Conservation (phyloP, 2,888 invertebrate species). For the Rugalucina vietnamica region DNA sequence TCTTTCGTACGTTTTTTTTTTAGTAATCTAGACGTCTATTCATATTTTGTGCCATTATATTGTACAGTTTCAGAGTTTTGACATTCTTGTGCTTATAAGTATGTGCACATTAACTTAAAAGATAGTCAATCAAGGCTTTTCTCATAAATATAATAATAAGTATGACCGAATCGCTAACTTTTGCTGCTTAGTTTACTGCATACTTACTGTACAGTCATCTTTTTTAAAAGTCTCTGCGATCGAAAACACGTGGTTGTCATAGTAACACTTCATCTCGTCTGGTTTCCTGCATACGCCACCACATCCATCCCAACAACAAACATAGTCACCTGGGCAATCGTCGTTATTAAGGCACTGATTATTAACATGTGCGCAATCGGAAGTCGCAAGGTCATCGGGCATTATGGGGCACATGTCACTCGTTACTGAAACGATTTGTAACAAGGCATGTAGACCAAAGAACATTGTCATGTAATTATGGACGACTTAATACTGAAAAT, state of each 20-base stretch:
- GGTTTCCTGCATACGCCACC: constrained; percentile 34
- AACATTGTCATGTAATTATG: too few species aligned
- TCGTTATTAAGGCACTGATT: constrained; percentile 20
- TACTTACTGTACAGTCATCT: constrained; percentile 31
- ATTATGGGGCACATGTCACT: constrained; percentile 25
- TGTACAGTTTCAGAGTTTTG: too few species aligned
- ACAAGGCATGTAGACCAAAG: not conserved
- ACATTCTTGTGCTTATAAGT: too few species aligned
- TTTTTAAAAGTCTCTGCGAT: constrained; percentile 35
- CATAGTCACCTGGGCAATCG: constrained; percentile 27
- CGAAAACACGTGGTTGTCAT: constrained; percentile 6
- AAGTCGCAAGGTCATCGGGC: not conserved
- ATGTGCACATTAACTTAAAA: too few species aligned
- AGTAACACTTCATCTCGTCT: constrained; percentile 15
- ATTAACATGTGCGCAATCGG: not conserved
- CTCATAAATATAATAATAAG: too few species aligned
- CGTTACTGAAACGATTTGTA: constrained; percentile 10
- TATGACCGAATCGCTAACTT: too few species aligned
- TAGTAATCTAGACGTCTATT: too few species aligned
- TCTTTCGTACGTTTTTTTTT: too few species aligned
- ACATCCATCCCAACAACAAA: constrained; percentile 50
- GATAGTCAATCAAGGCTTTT: too few species aligned
- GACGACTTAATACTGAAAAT: too few species aligned
- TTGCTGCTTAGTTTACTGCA: too few species aligned
- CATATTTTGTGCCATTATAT: too few species aligned